Evolutionary conservation across 2,113 vertebrate genomes (phyloP).

Genomic region (Triplophysa tibetana): DNA sequence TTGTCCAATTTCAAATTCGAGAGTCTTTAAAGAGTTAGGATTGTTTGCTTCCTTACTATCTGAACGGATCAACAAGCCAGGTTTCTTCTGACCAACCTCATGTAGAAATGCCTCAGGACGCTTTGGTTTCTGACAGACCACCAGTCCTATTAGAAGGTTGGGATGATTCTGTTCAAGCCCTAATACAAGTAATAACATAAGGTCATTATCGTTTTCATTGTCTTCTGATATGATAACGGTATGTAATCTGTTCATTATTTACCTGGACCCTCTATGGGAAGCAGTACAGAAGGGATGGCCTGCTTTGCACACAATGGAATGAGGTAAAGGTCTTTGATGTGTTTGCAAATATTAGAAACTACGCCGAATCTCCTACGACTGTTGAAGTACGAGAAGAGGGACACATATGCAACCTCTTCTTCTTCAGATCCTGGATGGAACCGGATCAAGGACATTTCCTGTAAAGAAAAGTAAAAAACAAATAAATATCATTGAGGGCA

Average conservation of each 20-base stretch:
- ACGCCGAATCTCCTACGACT: conserved; percentile 96
- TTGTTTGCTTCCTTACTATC: conserved; percentile 70
- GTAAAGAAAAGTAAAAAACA: conserved; percentile 51
- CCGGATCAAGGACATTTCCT: conserved; percentile 95
- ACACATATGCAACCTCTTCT: conserved; percentile 95
- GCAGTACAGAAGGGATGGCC: conserved; percentile 87
- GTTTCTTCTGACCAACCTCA: conserved; percentile 84
- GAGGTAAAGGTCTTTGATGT: conserved; percentile 95
- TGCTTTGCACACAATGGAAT: conserved; percentile 91
- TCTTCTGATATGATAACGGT: neutral
- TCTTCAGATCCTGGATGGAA: conserved; percentile 96
- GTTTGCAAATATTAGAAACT: conserved; percentile 88
- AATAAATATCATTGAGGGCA: neutral
- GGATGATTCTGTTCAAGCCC: conserved; percentile 90
- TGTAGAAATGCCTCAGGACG: conserved; percentile 65
- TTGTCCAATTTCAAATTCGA: conserved; percentile 67
- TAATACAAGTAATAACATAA: conserved; percentile 53
- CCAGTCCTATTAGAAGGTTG: conserved; percentile 92
- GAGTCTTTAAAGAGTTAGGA: conserved; percentile 65
- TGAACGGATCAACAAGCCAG: conserved; percentile 67
- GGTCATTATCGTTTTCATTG: neutral
- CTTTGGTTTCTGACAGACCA: conserved; percentile 88
- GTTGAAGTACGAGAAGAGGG: conserved; percentile 98
- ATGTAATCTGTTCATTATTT: conserved; percentile 60
- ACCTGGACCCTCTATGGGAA: conserved; percentile 97